A percentile compares a stretch with the other conserved stretches of the same genome.
Conservation (phyloP, 2,113 vertebrate species). For the Rynchops niger region DNA sequence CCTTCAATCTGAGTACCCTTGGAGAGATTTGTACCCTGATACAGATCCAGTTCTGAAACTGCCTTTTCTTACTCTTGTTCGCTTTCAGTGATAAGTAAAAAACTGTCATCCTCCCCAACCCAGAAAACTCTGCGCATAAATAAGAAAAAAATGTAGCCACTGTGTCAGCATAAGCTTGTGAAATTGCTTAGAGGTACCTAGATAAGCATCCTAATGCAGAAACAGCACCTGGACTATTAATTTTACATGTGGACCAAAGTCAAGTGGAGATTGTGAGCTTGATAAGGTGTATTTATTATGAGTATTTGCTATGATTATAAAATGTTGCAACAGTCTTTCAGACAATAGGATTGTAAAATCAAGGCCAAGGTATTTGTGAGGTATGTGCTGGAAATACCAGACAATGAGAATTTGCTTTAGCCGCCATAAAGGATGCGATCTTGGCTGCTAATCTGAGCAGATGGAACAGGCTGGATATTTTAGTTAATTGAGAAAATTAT, state of each 20-base stretch:
- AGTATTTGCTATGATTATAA: not conserved
- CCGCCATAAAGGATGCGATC: not conserved
- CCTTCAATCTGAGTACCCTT: not conserved
- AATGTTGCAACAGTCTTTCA: not conserved
- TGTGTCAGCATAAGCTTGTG: not conserved
- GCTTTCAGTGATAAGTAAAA: not conserved
- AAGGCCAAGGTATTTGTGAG: not conserved
- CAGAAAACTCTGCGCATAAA: not conserved
- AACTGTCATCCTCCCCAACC: not conserved
- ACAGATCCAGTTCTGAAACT: not conserved
- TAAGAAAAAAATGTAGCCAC: not conserved
- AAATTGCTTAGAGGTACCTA: not conserved
- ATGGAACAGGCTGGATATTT: not conserved
- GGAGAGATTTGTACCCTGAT: not conserved
- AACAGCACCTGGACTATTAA: not conserved
- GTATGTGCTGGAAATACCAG: not conserved
- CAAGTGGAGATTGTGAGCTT: not conserved
- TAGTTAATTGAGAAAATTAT: not conserved
- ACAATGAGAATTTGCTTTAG: not conserved
- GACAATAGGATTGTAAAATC: not conserved
- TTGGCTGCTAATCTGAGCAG: not conserved
- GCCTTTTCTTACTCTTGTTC: not conserved
- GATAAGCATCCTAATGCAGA: not conserved
- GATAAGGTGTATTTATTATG: not conserved
- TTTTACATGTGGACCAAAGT: not conserved